A percentile compares a stretch with the other conserved stretches of the same genome.
Conservation (phyloP, 2,113 vertebrate genomes). For the Gorsachius goisagi region DNA sequence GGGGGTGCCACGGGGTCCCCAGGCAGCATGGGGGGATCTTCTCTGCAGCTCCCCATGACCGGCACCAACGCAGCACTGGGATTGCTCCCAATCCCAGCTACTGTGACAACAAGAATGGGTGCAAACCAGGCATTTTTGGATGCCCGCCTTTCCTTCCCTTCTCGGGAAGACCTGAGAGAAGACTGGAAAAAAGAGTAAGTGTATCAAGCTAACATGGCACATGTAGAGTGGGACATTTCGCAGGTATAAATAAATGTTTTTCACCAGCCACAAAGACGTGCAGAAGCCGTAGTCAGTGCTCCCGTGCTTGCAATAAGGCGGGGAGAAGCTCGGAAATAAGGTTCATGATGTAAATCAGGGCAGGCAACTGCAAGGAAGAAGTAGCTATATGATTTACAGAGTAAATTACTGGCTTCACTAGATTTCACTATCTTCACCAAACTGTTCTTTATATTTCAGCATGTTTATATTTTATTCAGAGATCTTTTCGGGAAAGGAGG, state of each 20-base stretch:
- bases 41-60: accelerated
- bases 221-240: background rate
- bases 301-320: background rate
- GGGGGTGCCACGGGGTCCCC: background rate
- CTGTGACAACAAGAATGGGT: background rate
- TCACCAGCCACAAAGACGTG: background rate
- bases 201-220: background rate
- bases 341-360: slow-evolving; percentile 47
- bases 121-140: background rate
- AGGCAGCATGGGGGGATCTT: accelerated
- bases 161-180: background rate
- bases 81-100: accelerated
- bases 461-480: slow-evolving; percentile 54
- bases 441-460: slow-evolving; percentile 34
- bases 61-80: background rate
- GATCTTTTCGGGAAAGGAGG: background rate
- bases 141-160: background rate
- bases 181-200: background rate
- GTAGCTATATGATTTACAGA: slow-evolving; percentile 49
- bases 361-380: slow-evolving; percentile 17
- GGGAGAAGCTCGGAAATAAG: background rate
- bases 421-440: slow-evolving; percentile 57
- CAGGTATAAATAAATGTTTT: background rate
- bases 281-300: background rate
- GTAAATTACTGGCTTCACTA: slow-evolving; percentile 56